phyloP scores from a whole-genome alignment of 2,797 vertebrate genomes.

The Sebastes cheni region DNA sequence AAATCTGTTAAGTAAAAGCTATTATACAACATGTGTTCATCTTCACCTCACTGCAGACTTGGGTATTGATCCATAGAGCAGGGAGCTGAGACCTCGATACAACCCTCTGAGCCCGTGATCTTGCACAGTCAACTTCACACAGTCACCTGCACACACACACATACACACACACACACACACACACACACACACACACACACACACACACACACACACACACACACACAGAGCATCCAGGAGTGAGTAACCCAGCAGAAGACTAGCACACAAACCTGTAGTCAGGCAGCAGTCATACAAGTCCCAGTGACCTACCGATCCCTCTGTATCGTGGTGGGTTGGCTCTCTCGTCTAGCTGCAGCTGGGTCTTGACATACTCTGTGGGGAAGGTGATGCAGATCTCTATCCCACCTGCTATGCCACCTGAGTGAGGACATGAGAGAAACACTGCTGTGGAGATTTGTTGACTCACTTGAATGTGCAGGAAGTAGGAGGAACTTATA shows the following conservation, averaged over 20 bases:
- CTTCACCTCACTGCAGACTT: constrained; percentile 86
- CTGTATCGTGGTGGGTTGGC: constrained; percentile 82
- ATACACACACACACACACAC: background rate
- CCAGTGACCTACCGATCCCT: constrained; percentile 80
- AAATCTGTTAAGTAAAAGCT: background rate
- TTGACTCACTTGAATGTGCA: constrained; percentile 42
- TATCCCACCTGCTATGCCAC: constrained; percentile 84
- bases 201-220: constrained; percentile 1
- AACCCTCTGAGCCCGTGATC: constrained; percentile 85
- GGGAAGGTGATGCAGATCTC: constrained; percentile 87
- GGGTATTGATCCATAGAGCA: constrained; percentile 86
- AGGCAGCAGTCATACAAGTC: constrained; percentile 3
- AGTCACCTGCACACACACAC: constrained; percentile 75
- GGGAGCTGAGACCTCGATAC: constrained; percentile 85
- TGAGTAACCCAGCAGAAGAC: constrained; percentile 9
- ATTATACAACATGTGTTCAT: background rate
- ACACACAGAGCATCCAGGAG: constrained; percentile 19
- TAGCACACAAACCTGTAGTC: background rate
- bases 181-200: background rate
- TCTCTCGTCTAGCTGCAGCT: constrained; percentile 84
- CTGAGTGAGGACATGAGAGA: constrained; percentile 38
- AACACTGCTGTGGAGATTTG: background rate
- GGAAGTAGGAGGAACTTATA: background rate
- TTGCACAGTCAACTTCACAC: constrained; percentile 84
- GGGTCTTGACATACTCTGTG: constrained; percentile 86